These are phyloP conservation scores for Drosophila ohnishii DNA, from an alignment of 1,140 invertebrate species.

Conservation along the genomic window DNA sequence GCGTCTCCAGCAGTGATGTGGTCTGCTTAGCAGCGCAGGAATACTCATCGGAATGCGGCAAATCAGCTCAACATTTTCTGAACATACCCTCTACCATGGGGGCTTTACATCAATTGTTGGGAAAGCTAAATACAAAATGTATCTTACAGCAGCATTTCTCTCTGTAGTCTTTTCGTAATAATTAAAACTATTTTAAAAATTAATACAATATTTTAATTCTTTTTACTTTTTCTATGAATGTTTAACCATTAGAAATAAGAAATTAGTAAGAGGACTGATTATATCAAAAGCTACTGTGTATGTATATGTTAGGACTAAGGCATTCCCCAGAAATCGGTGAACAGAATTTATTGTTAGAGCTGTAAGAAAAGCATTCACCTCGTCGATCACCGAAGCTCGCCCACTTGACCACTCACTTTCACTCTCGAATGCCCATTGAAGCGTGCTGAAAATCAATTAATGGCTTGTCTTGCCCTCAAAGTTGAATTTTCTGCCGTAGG, in stretches of 20 bases:
- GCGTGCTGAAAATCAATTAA: slow-evolving; percentile 72
- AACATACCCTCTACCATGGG: slow-evolving; percentile 2
- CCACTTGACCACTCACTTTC: slow-evolving; percentile 23
- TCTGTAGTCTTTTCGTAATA: too few species aligned
- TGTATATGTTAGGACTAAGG: neutral
- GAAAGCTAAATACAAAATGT: neutral
- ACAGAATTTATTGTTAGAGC: neutral
- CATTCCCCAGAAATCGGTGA: neutral
- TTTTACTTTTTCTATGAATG: too few species aligned
- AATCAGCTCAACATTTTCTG: slow-evolving; percentile 57
- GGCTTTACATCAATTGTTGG: neutral
- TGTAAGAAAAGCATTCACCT: slow-evolving; percentile 3
- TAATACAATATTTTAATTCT: too few species aligned
- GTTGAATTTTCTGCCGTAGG: slow-evolving; percentile 44
- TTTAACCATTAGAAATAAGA: too few species aligned
- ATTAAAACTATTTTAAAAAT: too few species aligned
- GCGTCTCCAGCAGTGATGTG: slow-evolving; percentile 41
- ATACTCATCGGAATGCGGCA: slow-evolving; percentile 44
- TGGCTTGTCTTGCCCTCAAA: slow-evolving; percentile 60
- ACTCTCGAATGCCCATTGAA: slow-evolving; percentile 51
- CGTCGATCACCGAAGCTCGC: neutral
- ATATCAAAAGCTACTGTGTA: too few species aligned
- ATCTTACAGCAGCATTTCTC: too few species aligned
- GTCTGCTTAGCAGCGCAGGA: slow-evolving; percentile 49
- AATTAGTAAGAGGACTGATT: too few species aligned